Evolutionary conservation across 1,140 invertebrate species (phyloP).

Genomic region (Aplysia californica): DNA sequence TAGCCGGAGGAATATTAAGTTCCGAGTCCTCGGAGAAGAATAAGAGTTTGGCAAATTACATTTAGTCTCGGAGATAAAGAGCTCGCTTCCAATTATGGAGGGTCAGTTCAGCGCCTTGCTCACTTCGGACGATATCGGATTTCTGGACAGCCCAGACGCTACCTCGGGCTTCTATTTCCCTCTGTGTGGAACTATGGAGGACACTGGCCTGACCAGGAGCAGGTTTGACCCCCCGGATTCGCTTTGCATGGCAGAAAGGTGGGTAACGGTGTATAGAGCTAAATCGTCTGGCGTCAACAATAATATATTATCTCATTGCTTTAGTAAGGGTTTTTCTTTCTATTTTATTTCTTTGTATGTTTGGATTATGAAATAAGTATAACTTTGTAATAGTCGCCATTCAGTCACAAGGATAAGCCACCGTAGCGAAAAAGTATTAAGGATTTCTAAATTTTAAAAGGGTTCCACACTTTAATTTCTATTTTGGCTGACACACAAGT

Average conservation of each 20-base stretch:
- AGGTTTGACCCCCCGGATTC: background rate
- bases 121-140: slow-evolving; percentile 20
- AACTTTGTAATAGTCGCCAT: no score
- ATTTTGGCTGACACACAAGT: no score
- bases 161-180: slow-evolving; percentile 8
- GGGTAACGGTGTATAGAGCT: no score
- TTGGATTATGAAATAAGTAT: no score
- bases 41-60: slow-evolving; percentile 25
- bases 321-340: no score
- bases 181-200: slow-evolving; percentile 12
- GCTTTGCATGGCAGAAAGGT: slow-evolving; percentile 4
- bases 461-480: no score
- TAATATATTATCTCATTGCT: no score
- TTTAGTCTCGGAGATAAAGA: slow-evolving; percentile 17
- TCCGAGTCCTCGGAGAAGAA: slow-evolving; percentile 9
- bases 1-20: slow-evolving; percentile 23
- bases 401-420: no score
- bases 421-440: no score
- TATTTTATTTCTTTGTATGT: no score
- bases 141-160: slow-evolving; percentile 11
- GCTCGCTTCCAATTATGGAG: slow-evolving; percentile 20
- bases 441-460: no score
- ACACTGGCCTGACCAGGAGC: background rate
- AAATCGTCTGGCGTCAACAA: no score
- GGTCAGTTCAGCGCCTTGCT: slow-evolving; percentile 16